A percentile compares a stretch with the other conserved stretches of the same genome.
Conservation (phyloP, 2,888 invertebrate genomes). For the Pammene fasciana region DNA sequence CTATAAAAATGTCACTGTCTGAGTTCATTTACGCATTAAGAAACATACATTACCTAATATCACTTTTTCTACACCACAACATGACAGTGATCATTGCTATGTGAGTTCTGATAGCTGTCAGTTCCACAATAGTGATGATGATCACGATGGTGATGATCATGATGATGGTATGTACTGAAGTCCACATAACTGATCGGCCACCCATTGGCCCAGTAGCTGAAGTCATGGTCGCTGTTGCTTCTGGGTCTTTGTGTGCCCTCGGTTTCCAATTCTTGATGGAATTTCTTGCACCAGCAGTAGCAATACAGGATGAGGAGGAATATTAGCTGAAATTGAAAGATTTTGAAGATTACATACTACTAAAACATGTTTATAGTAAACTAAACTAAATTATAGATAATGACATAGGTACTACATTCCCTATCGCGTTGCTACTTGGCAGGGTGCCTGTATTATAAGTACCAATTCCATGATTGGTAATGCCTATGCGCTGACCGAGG, state of each 20-base stretch:
- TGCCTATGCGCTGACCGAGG: too few relatives aligned
- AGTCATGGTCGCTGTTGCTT: constrained; percentile 21
- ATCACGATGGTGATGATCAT: background rate
- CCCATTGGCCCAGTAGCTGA: constrained; percentile 23
- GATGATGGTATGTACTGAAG: background rate
- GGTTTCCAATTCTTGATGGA: constrained; percentile 12
- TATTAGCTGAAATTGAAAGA: constrained; percentile 16
- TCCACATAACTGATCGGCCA: constrained; percentile 7
- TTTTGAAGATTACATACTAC: too few relatives aligned
- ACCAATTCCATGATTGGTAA: too few relatives aligned
- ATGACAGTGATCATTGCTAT: background rate
- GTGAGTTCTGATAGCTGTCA: constrained; percentile 6
- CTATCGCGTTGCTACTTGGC: too few relatives aligned
- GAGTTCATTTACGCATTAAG: too few relatives aligned
- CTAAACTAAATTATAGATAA: too few relatives aligned
- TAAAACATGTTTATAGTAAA: too few relatives aligned
- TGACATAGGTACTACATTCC: too few relatives aligned
- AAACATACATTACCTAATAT: too few relatives aligned
- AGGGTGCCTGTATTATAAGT: too few relatives aligned
- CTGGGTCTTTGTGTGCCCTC: background rate
- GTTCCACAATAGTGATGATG: background rate
- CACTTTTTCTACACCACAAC: background rate
- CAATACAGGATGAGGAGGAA: constrained; percentile 10
- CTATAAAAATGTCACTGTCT: too few relatives aligned
- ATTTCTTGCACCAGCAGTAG: constrained; percentile 13